Evolutionary conservation across 2,888 invertebrate species (phyloP).

Genomic region (Siphlonurus alternatus): DNA sequence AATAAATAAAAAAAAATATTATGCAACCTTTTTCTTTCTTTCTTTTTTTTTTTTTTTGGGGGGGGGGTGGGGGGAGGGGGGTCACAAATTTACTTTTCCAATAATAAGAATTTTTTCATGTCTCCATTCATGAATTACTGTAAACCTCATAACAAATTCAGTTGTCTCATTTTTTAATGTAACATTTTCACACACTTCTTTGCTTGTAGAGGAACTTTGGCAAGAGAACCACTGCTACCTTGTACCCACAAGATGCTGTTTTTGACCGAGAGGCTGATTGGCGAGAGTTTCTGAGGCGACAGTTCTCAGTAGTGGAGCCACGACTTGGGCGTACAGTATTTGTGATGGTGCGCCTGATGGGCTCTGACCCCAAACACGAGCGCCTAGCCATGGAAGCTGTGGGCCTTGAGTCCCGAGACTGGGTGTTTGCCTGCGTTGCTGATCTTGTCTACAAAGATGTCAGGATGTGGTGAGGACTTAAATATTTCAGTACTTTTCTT

Average conservation of each 20-base stretch:
- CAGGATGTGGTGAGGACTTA: conserved; percentile 20
- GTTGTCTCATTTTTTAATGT: conserved; percentile 12
- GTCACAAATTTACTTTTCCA: too few species aligned
- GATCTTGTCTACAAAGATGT: conserved; percentile 24
- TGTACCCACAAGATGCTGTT: conserved; percentile 17
- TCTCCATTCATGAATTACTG: too few species aligned
- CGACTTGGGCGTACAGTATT: conserved; percentile 25
- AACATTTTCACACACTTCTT: conserved; percentile 10
- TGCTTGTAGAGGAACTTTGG: conserved; percentile 24
- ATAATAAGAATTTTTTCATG: too few species aligned
- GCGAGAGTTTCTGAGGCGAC: conserved; percentile 30
- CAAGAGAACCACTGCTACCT: conserved; percentile 25
- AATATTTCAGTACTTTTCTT: neutral
- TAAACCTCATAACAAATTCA: neutral
- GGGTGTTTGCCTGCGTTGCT: conserved; percentile 62
- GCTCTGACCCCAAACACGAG: conserved; percentile 33
- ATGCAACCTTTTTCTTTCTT: too few species aligned
- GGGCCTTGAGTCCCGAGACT: conserved; percentile 50
- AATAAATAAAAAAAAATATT: neutral
- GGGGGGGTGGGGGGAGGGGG: too few species aligned
- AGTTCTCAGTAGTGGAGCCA: conserved; percentile 25
- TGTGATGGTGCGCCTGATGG: conserved; percentile 43
- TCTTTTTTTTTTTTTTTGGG: too few species aligned
- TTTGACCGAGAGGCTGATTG: conserved; percentile 30
- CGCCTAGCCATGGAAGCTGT: conserved; percentile 46